Evolutionary conservation across 2,797 vertebrate genomes (phyloP).

Genomic region (Darevskia mixta): DNA sequence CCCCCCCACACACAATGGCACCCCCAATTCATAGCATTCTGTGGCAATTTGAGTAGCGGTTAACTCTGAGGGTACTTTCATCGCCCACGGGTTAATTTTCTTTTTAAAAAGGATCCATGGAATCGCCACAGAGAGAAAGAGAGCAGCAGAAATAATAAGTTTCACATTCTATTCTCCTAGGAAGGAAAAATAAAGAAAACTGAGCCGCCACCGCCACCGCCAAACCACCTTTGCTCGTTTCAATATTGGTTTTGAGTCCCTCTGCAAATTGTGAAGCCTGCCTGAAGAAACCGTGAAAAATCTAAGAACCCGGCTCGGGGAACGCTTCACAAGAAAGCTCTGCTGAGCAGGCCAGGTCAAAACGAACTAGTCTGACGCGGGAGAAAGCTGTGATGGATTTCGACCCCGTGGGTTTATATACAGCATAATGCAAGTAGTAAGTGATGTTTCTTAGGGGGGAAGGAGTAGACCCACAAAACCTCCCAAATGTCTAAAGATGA

Average conservation of each 20-base stretch:
- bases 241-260: neutral
- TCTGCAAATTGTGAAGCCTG: neutral
- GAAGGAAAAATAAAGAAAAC: constrained; percentile 16
- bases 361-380: neutral
- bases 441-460: neutral
- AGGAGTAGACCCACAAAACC: neutral
- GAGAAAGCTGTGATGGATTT: neutral
- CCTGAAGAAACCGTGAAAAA: neutral
- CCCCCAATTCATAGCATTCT: constrained; percentile 13
- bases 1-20: neutral
- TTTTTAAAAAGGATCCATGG: constrained; percentile 49
- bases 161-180: constrained; percentile 71
- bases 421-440: neutral
- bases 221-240: neutral
- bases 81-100: no score
- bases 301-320: neutral
- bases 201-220: neutral
- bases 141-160: constrained; percentile 61
- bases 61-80: neutral
- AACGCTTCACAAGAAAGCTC: neutral
- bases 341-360: neutral
- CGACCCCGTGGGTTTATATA: neutral
- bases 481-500: neutral
- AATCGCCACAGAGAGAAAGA: constrained; percentile 54
- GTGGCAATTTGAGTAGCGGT: neutral